Evolutionary conservation across 37 sponge, comb jelly and placozoan species (phyloP), one percentile per base, ranked within the genome.

Genomic region (Aplysina aerophoba): DNA sequence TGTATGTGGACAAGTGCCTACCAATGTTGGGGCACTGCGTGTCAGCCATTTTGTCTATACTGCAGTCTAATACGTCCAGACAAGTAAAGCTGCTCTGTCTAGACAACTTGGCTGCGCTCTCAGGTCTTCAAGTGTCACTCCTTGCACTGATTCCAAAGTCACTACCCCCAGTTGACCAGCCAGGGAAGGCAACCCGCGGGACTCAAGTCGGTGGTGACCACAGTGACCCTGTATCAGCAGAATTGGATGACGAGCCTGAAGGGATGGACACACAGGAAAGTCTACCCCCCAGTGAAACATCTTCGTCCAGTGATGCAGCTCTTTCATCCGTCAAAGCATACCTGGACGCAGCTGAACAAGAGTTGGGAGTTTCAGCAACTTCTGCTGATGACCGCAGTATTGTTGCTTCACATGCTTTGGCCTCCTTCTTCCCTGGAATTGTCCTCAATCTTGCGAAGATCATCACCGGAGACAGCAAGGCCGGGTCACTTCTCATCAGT

Each of bases 341-440:
- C 55, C 84, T 40, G 85, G 84, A 54, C n/a, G 59, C 69, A 38
- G 59, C 36, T 25, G 2, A 58, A 61, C 1, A 31, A 53, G 12
- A 81, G 40, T 35, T 69, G 34, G 34, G 71, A 35, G 34, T 34
- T 6, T 16, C 34, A 31, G 35, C 4, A 34, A 30, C 66, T 30
- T 1, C 34, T 31, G 71, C 35, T 16, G 33, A 30, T 34, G 71
- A 69, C 34, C 15, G 34, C 34, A 35, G 28, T 12, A 69, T 11
- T 6, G 34, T 30, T 35, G 19, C 28, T 35, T 69, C 33, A 34
- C 53, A 41, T 24, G 33, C 78, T 1, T 82, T 90, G 34, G 87
- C 83, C 30, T 89, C 87, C 38, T 92, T 92, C 55, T 78, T 92
- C 20, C 92, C 92, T 5, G 92, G 92, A 22, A 73, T 92, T 15